Evolutionary conservation across 2,888 invertebrate genomes (phyloP).

Genomic region (Sussaba pulchella): DNA sequence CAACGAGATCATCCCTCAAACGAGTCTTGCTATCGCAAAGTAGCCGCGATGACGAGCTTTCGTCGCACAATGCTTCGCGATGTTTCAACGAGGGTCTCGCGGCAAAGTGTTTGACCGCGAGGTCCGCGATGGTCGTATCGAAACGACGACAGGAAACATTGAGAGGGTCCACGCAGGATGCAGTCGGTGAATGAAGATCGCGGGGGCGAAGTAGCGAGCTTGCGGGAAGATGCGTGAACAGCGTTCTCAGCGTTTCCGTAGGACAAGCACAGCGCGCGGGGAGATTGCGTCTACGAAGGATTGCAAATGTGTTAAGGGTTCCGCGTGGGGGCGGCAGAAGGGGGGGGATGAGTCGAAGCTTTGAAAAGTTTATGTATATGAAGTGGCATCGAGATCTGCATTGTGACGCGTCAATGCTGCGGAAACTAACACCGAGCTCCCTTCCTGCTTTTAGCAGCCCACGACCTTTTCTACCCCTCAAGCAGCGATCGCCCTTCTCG

Average conservation of each 20-base stretch:
- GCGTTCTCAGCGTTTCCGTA: not conserved
- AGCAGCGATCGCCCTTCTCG: conserved; percentile 50
- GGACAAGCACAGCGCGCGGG: conserved; percentile 40
- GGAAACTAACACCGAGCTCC: conserved; percentile 81
- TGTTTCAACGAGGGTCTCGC: conserved; percentile 34
- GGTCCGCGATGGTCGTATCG: not conserved
- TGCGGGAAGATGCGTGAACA: conserved; percentile 40
- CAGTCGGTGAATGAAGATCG: conserved; percentile 61
- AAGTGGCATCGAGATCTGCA: conserved; percentile 79
- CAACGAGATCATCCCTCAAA: too few species aligned
- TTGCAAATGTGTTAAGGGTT: conserved; percentile 60
- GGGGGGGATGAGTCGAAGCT: not conserved
- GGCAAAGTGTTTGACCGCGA: conserved; percentile 25
- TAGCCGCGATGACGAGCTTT: not conserved
- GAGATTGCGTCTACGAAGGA: conserved; percentile 61
- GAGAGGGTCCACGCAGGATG: conserved; percentile 61
- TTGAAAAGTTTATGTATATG: conserved; percentile 1
- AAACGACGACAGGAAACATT: conserved; percentile 64
- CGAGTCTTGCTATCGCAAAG: conserved; percentile 2
- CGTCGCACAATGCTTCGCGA: conserved; percentile 34
- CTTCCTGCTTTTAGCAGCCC: conserved; percentile 64
- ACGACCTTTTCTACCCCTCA: conserved; percentile 53
- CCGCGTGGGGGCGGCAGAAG: conserved; percentile 9
- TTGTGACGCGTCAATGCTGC: conserved; percentile 83
- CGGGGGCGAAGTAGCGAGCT: conserved; percentile 33